phyloP scores from a whole-genome alignment of 2,113 vertebrate species.

The Nerophis ophidion region DNA sequence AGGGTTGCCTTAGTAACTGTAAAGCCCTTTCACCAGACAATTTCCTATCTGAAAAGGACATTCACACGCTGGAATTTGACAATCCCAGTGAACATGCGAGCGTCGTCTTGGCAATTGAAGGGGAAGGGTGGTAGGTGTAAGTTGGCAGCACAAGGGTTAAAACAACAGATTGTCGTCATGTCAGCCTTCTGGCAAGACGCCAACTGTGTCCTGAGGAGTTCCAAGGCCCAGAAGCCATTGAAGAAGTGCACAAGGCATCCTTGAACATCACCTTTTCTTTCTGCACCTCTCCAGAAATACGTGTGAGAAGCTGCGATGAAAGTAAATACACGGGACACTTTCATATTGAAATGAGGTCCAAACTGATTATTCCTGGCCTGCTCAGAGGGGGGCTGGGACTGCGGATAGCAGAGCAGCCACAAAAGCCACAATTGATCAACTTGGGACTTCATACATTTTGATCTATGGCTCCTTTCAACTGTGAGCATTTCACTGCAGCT shows the following conservation, averaged over 20 bases:
- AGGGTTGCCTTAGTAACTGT: conserved; percentile 36
- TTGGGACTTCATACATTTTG: conserved; percentile 68
- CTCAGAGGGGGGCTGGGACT: conserved; percentile 58
- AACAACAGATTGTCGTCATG: conserved; percentile 56
- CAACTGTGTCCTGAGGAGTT: conserved; percentile 54
- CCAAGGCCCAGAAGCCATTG: conserved; percentile 54
- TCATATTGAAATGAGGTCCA: conserved; percentile 72
- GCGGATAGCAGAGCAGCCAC: conserved; percentile 65
- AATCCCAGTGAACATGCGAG: conserved; percentile 12
- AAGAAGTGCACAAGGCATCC: conserved; percentile 61
- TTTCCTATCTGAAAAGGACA: conserved; percentile 35
- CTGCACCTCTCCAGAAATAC: conserved; percentile 38
- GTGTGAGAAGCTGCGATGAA: conserved; percentile 67
- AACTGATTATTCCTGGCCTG: conserved; percentile 67
- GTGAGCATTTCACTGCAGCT: conserved; percentile 69
- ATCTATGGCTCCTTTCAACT: conserved; percentile 64
- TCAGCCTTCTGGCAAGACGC: conserved; percentile 22
- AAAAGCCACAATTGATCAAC: conserved; percentile 71
- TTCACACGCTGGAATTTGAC: conserved; percentile 13
- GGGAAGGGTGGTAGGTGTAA: conserved; percentile 24
- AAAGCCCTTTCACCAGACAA: conserved; percentile 40
- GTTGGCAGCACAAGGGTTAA: conserved; percentile 37
- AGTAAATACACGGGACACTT: conserved; percentile 68
- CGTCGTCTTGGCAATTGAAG: conserved; percentile 1
- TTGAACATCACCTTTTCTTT: conserved; percentile 49